Conservation (phyloP, 1,140 invertebrate genomes). For the Pinna nobilis region DNA sequence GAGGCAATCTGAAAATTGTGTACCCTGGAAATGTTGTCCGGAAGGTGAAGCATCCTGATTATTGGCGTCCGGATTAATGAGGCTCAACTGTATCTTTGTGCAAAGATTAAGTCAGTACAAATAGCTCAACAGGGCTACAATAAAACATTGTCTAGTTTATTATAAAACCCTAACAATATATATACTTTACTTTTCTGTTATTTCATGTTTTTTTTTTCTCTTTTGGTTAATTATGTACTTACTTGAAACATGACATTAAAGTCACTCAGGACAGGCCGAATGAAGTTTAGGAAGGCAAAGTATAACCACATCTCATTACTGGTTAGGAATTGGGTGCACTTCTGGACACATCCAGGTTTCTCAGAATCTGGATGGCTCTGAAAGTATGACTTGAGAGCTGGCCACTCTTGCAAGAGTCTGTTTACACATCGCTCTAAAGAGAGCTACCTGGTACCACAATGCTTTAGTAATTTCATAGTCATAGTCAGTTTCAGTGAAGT, state of each 20-base stretch:
- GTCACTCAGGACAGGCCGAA: slow-evolving; percentile 29
- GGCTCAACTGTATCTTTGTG: not conserved
- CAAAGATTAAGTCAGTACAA: not conserved
- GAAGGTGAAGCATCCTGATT: too few relatives aligned
- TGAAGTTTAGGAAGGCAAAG: slow-evolving; percentile 29
- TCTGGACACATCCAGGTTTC: slow-evolving; percentile 23
- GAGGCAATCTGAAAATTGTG: too few relatives aligned
- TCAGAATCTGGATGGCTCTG: slow-evolving; percentile 29
- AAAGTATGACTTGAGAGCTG: slow-evolving; percentile 28
- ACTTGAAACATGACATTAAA: slow-evolving; percentile 43
- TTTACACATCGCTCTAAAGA: slow-evolving; percentile 32
- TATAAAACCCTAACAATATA: too few relatives aligned
- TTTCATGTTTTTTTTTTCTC: too few relatives aligned
- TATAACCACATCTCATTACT: slow-evolving; percentile 24
- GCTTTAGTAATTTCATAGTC: slow-evolving; percentile 40
- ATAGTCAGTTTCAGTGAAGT: slow-evolving; percentile 35
- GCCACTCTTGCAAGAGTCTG: slow-evolving; percentile 42
- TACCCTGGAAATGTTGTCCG: too few relatives aligned
- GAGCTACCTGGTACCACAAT: slow-evolving; percentile 45
- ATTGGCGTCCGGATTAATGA: too few relatives aligned
- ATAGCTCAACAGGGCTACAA: too few relatives aligned
- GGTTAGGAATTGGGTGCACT: not conserved
- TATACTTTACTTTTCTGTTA: not conserved
- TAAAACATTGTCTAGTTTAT: too few relatives aligned
- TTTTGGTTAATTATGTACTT: not conserved